Conservation (phyloP, 1,140 invertebrate species). For the Drosophila pallidifrons region DNA sequence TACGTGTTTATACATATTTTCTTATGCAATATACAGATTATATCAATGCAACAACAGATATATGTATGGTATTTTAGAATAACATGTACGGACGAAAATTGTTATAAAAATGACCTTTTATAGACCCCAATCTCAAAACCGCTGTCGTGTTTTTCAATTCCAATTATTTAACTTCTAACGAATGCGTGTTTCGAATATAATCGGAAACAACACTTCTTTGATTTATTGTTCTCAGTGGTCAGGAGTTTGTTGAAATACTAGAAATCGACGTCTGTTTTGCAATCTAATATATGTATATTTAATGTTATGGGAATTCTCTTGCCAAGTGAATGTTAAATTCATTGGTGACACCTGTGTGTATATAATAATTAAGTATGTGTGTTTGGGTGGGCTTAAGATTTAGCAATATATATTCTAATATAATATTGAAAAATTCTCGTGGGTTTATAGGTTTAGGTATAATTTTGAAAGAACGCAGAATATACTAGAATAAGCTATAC, state of each 20-base stretch:
- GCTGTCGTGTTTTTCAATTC: background rate
- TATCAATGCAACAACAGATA: constrained; percentile 21
- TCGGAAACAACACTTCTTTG: background rate
- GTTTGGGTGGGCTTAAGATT: background rate
- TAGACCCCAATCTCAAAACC: background rate
- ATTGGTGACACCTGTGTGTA: too few species aligned
- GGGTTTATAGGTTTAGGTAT: background rate
- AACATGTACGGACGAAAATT: constrained; percentile 7
- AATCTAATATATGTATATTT: background rate
- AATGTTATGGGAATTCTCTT: background rate
- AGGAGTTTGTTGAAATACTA: background rate
- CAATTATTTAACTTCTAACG: background rate
- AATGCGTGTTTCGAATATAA: background rate
- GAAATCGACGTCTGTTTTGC: background rate
- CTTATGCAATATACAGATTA: constrained; percentile 34
- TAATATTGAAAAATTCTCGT: background rate
- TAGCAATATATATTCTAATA: background rate
- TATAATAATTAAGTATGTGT: too few species aligned
- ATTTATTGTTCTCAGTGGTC: background rate
- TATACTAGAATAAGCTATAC: background rate
- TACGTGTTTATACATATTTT: constrained; percentile 34
- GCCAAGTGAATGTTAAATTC: background rate
- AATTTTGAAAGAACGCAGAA: background rate
- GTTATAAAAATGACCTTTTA: background rate
- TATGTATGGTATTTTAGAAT: constrained; percentile 25